Evolutionary conservation across 1,140 invertebrate species (phyloP), one percentile per base, ranked within the genome.

Genomic region (Pachyrhynchus sulphureomaculatus): DNA sequence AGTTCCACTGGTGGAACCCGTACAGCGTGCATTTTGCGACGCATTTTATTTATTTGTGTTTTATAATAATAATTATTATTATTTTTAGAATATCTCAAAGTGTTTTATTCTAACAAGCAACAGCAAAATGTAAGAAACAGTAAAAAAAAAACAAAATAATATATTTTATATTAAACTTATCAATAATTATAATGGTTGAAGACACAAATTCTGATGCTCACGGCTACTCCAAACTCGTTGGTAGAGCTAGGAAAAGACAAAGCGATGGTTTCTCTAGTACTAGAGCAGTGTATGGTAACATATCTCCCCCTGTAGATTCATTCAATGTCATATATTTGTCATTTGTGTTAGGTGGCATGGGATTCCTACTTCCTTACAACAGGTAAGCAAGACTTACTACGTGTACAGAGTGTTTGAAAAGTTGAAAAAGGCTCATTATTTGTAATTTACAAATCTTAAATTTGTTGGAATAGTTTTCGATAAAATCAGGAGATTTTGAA

Each of bases 291-390:
- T 80, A 82, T 62, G 77, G 78, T 20, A 80, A 83, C 67, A 70
- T 84, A 52, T 82, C 85, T 9, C 87, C 88, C 20, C 90, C 89
- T 8, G 83, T 86, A 54, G 89, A 92, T 77, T 83, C 84, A 67
- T 88, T 84, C 74, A 88, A 89, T 75, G 82, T 84, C 17, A 87
- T 95, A 45, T 94, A 93, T 72, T 72, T 92, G 45, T 86, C 90
- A 0, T 81, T 96, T 34, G 79, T 94, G 4, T 78, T 93, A 21
- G 91, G 91, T 32, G 93, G 93, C n/a, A 86, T 90, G 63, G 93
- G 92, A 15, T 95, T 95, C 72, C 82, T 96, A 9, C 78, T 96
- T 23, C 93, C 93, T 0, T 96, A 94, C 76, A 95, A 95, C 80
- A 92, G 89, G 90, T 91, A 72, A 72, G 23, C n/a, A n/a, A n/a